Evolutionary conservation across 2,113 vertebrate genomes (phyloP).

Genomic region (Himantopus leucocephalus): DNA sequence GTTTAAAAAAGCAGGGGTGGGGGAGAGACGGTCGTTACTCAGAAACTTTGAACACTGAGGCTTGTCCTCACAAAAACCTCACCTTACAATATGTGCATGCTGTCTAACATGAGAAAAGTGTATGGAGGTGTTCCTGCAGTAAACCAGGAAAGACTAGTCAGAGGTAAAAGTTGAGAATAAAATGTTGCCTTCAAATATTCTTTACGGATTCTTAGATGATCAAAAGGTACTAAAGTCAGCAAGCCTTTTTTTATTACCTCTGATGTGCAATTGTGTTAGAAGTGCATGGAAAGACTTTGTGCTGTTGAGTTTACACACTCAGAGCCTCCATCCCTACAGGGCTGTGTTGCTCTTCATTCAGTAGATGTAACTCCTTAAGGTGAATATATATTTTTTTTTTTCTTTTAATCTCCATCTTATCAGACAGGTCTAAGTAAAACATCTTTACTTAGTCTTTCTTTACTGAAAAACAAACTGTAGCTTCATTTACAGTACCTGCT

Average conservation of each 20-base stretch:
- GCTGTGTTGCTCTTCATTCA: neutral
- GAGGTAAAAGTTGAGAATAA: neutral
- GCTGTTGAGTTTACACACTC: neutral
- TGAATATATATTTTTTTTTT: neutral
- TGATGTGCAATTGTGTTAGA: neutral
- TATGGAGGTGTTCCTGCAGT: neutral
- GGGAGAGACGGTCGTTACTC: neutral
- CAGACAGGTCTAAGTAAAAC: neutral
- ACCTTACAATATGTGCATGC: neutral
- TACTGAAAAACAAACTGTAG: neutral
- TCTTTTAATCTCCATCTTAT: neutral
- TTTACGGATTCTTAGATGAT: neutral
- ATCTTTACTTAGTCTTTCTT: neutral
- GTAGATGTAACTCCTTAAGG: neutral
- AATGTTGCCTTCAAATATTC: constrained; percentile 5
- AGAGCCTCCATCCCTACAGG: neutral
- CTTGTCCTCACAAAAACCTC: neutral
- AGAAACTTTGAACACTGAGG: neutral
- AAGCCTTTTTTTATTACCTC: neutral
- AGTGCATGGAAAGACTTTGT: neutral
- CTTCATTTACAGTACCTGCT: neutral
- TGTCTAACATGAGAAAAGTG: neutral
- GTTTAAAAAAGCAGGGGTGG: accelerated
- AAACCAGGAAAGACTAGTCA: neutral
- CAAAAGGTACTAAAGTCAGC: neutral